Evolutionary conservation across 1,140 invertebrate species (phyloP).

Genomic region (Euura lappo): DNA sequence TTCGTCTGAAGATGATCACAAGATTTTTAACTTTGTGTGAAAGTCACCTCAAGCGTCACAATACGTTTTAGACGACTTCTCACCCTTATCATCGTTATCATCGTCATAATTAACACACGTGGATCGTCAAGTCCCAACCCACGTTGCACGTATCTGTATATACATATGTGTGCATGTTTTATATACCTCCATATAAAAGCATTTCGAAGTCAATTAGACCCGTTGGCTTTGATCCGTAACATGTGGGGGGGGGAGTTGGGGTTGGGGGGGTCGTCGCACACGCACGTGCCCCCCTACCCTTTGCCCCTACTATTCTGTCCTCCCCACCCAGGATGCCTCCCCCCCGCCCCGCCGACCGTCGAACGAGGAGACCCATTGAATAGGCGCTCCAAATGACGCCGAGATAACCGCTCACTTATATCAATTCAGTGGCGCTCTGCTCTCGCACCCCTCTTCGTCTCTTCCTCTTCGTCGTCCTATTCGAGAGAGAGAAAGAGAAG

Average conservation of each 20-base stretch:
- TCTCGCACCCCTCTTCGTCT: constrained; percentile 18
- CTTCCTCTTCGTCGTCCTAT: constrained; percentile 2
- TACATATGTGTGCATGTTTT: too few species aligned
- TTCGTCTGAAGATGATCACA: too few species aligned
- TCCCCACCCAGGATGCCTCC: neutral
- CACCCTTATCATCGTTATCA: too few species aligned
- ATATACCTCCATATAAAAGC: neutral
- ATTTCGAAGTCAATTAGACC: constrained; percentile 38
- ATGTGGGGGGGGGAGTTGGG: constrained; percentile 30
- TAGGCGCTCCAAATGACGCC: constrained; percentile 57
- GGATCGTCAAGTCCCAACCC: too few species aligned
- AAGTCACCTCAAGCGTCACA: too few species aligned
- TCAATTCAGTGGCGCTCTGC: constrained; percentile 52
- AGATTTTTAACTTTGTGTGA: too few species aligned
- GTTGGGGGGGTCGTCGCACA: constrained; percentile 31
- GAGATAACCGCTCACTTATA: constrained; percentile 63
- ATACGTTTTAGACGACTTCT: too few species aligned
- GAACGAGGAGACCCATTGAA: constrained; percentile 28
- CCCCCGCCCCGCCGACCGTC: neutral
- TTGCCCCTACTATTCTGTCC: neutral
- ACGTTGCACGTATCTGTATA: too few species aligned
- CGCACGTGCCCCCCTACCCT: constrained; percentile 1
- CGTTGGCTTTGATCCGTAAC: constrained; percentile 50
- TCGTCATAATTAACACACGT: too few species aligned
- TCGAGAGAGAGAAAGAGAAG: neutral